These are phyloP conservation scores for Bostrychus sinensis DNA, from an alignment of 2,113 vertebrate species.

Conservation along the genomic window DNA sequence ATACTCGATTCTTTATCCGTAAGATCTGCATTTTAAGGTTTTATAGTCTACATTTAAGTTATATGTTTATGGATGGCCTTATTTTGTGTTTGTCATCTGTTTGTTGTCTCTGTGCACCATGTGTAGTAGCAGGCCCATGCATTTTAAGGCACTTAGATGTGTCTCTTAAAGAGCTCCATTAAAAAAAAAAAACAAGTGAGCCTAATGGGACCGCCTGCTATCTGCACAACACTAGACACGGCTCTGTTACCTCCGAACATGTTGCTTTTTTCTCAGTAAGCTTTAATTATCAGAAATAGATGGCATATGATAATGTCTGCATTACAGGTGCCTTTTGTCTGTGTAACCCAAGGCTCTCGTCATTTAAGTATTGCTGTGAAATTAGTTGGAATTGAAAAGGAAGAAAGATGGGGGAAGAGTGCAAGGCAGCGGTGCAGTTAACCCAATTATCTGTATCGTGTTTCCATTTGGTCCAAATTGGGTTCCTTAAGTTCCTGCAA, in stretches of 20 bases:
- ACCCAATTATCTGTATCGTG: constrained; percentile 24
- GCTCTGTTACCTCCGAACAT: constrained; percentile 19
- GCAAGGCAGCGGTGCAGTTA: constrained; percentile 7
- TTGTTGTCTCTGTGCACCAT: constrained; percentile 13
- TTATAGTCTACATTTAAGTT: too few species aligned
- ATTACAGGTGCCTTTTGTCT: constrained; percentile 17
- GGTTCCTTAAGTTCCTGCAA: constrained; percentile 10
- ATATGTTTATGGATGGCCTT: background rate
- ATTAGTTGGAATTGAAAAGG: constrained; percentile 14
- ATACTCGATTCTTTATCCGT: too few species aligned
- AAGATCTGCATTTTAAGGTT: too few species aligned
- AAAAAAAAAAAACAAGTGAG: constrained; percentile 19
- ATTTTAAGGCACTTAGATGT: background rate
- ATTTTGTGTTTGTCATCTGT: background rate
- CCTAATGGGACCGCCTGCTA: constrained; percentile 17
- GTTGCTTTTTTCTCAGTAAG: constrained; percentile 17
- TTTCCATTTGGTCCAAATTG: constrained; percentile 22
- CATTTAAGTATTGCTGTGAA: constrained; percentile 11
- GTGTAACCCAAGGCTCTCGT: constrained; percentile 3
- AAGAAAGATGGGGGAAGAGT: background rate
- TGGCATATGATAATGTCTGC: constrained; percentile 12
- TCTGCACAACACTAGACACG: constrained; percentile 16
- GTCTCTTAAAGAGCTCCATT: constrained; percentile 24
- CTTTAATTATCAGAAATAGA: constrained; percentile 36
- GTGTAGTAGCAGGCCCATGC: constrained; percentile 12